Evolutionary conservation across 2,888 invertebrate species (phyloP), one percentile per base, ranked within the genome.

Genomic region (Eupithecia tripunctaria): DNA sequence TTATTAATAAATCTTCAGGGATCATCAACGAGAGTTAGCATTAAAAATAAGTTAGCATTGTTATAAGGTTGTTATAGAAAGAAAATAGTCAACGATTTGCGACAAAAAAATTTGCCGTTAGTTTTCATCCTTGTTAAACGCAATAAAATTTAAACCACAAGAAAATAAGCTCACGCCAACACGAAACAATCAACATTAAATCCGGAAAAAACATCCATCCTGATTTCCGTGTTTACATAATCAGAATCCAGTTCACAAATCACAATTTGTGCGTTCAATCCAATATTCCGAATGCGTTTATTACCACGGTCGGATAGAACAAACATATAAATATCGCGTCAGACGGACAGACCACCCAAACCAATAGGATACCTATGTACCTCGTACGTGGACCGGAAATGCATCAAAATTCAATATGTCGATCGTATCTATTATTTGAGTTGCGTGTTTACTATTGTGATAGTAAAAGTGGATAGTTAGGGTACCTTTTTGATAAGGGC

Each of bases 371-470:
- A n/a, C n/a, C n/a, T n/a, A 10, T 47, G n/a, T 51, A 51, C 51
- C 43, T n/a, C n/a, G 38, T 51, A 21, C 56, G 25, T 29, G 43
- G 51, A 68, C 78, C 77, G 79, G 79, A 80, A 77, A 75, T 75
- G 75, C 77, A 80, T 80, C 74, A 21, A 76, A 68, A 78, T 77
- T 80, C 75, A 80, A 77, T 76, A 78, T 76, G 66, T 69, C 51
- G 76, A 74, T 77, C 74, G 59, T 75, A 78, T 78, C 76, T 75
- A 65, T 71, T 79, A 74, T 78, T 80, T 78, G 72, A 73, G 25
- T 67, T 70, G 72, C 36, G 38, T 76, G 72, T 78, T 76, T 69
- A 77, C 72, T 68, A 18, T 56, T 29, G 14, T 71, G 78, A 76
- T 78, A 75, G 43, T 73, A 65, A 67, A 62, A 47, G 38, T 68